Conservation (phyloP, 1,140 invertebrate genomes). For the Cataglyphis hispanica region DNA sequence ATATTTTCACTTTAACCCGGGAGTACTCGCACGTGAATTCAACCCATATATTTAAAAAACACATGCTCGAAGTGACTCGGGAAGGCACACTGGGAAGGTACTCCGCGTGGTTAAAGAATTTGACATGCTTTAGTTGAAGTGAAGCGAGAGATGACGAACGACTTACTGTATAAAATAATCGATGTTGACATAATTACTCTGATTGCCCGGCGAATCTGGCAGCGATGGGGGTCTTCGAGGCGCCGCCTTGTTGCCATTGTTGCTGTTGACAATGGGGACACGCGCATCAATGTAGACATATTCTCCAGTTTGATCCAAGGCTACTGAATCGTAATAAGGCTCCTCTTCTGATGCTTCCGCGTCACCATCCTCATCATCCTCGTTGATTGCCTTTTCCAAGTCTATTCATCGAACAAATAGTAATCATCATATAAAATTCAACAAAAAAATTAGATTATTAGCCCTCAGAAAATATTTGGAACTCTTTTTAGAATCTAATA, state of each 20-base stretch:
- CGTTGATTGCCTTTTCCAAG: conserved; percentile 80
- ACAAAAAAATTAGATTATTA: not conserved
- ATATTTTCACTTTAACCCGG: not conserved
- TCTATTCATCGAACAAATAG: conserved; percentile 71
- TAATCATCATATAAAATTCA: conserved; percentile 16
- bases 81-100: not conserved
- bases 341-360: conserved; percentile 89
- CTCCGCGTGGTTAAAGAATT: conserved; percentile 7
- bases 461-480: not conserved
- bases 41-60: not conserved
- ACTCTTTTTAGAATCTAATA: not conserved
- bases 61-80: not conserved
- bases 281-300: conserved; percentile 92
- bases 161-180: conserved; percentile 95
- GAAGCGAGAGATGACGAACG: not conserved
- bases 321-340: conserved; percentile 94
- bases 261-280: conserved; percentile 81
- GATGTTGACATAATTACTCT: conserved; percentile 96
- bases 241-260: conserved; percentile 76
- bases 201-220: conserved; percentile 91
- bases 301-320: conserved; percentile 92
- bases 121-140: not conserved
- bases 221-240: conserved; percentile 85
- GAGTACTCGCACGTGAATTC: conserved; percentile 18
- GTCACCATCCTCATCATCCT: conserved; percentile 84